Percentiles rank a stretch among this genome's conserved stretches.
phyloP scores from a whole-genome alignment of 2,113 vertebrate species.

The Sinocyclocheilus rhinocerous region DNA sequence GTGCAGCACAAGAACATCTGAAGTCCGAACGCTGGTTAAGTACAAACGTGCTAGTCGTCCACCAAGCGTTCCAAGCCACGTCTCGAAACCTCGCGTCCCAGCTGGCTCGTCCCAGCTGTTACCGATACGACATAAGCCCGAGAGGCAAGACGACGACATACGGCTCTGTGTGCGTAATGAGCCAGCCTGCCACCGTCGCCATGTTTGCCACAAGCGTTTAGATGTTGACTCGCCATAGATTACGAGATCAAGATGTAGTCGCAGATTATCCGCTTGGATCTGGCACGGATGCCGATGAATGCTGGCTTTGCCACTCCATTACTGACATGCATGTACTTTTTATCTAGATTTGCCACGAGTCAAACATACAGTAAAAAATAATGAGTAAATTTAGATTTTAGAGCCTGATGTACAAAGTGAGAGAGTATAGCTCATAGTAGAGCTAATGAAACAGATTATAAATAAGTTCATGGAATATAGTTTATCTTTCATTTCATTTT shows the following conservation, averaged over 20 bases:
- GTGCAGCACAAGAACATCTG: conserved; percentile 61
- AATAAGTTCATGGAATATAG: neutral
- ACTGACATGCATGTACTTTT: conserved; percentile 28
- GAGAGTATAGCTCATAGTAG: neutral
- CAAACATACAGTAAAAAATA: conserved; percentile 1
- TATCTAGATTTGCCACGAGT: conserved; percentile 35
- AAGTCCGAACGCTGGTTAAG: conserved; percentile 61
- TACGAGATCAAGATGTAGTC: conserved; percentile 53
- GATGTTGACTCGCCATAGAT: conserved; percentile 56
- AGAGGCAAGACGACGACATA: conserved; percentile 55
- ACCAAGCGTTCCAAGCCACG: conserved; percentile 74
- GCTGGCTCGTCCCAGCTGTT: conserved; percentile 80
- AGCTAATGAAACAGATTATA: neutral
- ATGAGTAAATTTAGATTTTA: neutral
- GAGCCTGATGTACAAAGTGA: neutral
- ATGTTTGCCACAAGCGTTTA: conserved; percentile 55
- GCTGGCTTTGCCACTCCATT: conserved; percentile 21
- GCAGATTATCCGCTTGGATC: conserved; percentile 45
- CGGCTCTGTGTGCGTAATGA: conserved; percentile 71
- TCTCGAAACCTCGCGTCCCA: conserved; percentile 75
- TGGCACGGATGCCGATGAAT: conserved; percentile 28
- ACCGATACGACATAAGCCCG: conserved; percentile 63
- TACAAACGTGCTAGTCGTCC: conserved; percentile 75
- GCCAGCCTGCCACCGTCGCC: conserved; percentile 57
- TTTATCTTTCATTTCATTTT: neutral